Base-by-base conservation (phyloP, 2,113 vertebrate species). In the Romanogobio albipinnatus region DNA sequence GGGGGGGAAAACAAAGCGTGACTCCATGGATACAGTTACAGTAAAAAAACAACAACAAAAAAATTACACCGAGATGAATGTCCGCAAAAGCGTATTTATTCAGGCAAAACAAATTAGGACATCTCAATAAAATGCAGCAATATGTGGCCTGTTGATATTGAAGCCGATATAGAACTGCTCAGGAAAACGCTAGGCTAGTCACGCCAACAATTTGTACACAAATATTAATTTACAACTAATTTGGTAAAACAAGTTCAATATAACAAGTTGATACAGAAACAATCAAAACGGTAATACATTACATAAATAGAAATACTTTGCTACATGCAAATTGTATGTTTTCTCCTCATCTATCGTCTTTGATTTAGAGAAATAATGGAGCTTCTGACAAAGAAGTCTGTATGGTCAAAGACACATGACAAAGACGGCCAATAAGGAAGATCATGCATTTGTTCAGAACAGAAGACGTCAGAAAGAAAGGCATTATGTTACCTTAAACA, bases 31-130 rank as follows among this genome's bases (percentile, higher is more conserved):
- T 22, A 70, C 33, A 22, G 33, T 43, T 39, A 5, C 33, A 8
- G 13, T 24, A 79, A 4, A 26, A 73, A 86, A 19, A 6, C n/a
- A n/a, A n/a, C n/a, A n/a, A n/a, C n/a, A 2, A 15, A 61, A 33
- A 22, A 86, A 76, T 24, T 45, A 78, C 56, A 82, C 39, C 39
- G 19, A 71, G 62, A 84, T 81, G 22, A 73, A 73, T 74, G 87
- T 91, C 85, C 62, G 59, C 66, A 86, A 81, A 90, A 87, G 88
- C 90, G 91, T 87, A 53, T 87, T 86, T 86, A 89, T 92, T 92
- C 91, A 91, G 85, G 91, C 90, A 86, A 91, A 91, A 85, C 85
- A 93, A 93, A 94, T 92, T 86, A 88, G 7, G 76, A 84, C 85
- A 79, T 81, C 33, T 78, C 47, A 87, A 89, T 90, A 88, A 91